phyloP scores from a whole-genome alignment of 2,797 vertebrate genomes.

The Hirundo rustica region DNA sequence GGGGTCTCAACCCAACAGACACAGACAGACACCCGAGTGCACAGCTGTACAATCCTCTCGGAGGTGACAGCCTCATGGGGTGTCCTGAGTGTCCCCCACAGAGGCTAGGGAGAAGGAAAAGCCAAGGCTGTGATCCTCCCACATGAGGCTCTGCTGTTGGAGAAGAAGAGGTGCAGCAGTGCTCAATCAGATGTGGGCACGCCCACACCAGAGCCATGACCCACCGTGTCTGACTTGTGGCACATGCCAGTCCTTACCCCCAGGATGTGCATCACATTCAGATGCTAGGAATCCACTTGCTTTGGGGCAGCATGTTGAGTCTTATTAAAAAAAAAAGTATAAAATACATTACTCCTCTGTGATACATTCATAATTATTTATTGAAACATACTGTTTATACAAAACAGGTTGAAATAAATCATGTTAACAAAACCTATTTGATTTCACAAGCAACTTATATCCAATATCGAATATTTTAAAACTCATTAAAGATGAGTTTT shows the following conservation, averaged over 20 bases:
- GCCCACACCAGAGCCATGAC: not conserved
- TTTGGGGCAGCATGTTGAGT: not conserved
- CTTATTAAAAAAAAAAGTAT: not conserved
- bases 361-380: not conserved
- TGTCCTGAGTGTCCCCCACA: not conserved
- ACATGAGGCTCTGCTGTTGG: not conserved
- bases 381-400: not conserved
- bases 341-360: not conserved
- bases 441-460: not conserved
- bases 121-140: not conserved
- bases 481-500: not conserved
- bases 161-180: not conserved
- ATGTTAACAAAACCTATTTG: not conserved
- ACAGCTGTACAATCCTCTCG: not conserved
- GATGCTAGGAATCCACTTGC: not conserved
- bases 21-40: accelerated
- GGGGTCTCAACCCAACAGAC: accelerated
- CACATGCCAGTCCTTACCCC: not conserved
- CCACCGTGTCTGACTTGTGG: accelerated
- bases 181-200: not conserved
- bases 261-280: not conserved
- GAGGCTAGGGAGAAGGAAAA: not conserved
- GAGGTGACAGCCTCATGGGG: not conserved
- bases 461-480: not conserved
- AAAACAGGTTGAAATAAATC: not conserved